These are phyloP conservation scores for Epizoanthus scotinus DNA, from an alignment of 92 coral and sea anemone genomes.

Conservation along the genomic window DNA sequence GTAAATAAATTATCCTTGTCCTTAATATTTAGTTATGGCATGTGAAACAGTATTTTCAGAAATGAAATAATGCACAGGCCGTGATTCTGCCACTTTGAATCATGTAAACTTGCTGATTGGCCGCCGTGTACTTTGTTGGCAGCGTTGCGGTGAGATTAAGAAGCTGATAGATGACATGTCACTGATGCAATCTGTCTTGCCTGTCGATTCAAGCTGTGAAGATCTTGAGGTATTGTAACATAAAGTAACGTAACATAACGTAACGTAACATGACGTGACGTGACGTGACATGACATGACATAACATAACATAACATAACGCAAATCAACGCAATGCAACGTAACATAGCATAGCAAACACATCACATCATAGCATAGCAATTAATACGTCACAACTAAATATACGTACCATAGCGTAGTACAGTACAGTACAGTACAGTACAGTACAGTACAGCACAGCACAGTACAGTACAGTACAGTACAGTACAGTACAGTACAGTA, in stretches of 20 bases:
- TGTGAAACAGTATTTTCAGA: too few relatives aligned
- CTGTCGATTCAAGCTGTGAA: constrained; percentile 85
- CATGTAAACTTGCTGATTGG: neutral
- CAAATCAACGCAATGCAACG: neutral
- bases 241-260: too few relatives aligned
- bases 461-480: neutral
- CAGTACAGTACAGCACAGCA: neutral
- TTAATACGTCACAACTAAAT: neutral
- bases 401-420: neutral
- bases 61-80: too few relatives aligned
- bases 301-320: neutral
- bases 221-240: constrained; percentile 73
- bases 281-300: neutral
- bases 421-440: neutral
- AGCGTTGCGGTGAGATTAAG: constrained; percentile 89
- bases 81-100: too few relatives aligned
- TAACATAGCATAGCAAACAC: neutral
- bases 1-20: too few relatives aligned
- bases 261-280: neutral
- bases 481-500: neutral
- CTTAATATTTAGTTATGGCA: too few relatives aligned
- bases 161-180: constrained; percentile 59
- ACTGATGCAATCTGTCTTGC: constrained; percentile 69
- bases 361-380: neutral
- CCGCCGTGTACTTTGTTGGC: neutral